These are phyloP conservation scores for Onchidella celtica DNA, from an alignment of 2,888 invertebrate species.

Conservation along the genomic window DNA sequence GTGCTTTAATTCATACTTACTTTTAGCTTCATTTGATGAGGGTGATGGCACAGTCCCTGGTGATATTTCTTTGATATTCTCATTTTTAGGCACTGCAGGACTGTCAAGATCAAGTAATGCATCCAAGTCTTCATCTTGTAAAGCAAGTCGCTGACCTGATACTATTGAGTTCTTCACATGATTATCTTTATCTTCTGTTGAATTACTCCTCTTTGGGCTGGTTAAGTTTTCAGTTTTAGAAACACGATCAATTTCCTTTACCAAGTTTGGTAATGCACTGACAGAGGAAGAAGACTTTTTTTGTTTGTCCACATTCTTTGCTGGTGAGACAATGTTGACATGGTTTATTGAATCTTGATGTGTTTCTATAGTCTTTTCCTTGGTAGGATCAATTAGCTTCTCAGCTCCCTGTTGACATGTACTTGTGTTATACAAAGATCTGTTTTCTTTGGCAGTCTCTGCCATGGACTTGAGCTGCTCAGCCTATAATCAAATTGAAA, in stretches of 20 bases:
- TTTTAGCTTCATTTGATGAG: not conserved
- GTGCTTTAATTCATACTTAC: not conserved
- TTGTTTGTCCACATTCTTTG: too few species aligned
- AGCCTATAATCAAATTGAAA: too few species aligned
- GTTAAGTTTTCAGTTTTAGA: not conserved
- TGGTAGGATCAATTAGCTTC: not conserved
- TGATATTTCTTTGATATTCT: not conserved
- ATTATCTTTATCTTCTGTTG: not conserved
- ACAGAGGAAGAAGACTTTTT: too few species aligned
- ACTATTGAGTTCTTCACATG: not conserved
- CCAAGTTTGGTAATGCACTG: too few species aligned
- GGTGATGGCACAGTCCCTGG: not conserved
- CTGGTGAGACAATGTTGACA: too few species aligned
- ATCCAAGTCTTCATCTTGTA: constrained; percentile 40
- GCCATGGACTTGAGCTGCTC: constrained; percentile 41
- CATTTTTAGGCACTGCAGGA: not conserved
- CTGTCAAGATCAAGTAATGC: constrained; percentile 23
- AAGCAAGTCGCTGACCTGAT: not conserved
- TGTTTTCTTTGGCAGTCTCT: constrained; percentile 17
- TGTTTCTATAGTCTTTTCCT: not conserved
- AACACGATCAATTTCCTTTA: not conserved
- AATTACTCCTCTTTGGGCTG: not conserved
- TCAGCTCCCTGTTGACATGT: not conserved
- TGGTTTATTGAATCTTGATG: too few species aligned
- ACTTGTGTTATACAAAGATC: not conserved